Base-by-base conservation (phyloP, 2,888 invertebrate genomes). In the Scaptomyza cyrtandrae region DNA sequence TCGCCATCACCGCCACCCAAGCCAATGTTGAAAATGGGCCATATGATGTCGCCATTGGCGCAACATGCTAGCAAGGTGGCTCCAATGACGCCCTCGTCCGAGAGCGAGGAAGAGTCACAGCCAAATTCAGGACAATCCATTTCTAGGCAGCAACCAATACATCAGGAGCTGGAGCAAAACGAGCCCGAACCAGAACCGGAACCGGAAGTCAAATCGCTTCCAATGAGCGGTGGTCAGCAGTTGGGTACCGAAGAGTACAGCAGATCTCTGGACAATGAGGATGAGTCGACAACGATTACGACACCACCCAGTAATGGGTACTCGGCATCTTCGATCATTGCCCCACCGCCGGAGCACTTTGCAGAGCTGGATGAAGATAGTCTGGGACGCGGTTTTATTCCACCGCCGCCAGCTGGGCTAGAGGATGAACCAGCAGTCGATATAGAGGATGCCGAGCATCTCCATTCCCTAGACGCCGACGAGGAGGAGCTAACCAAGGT, bases 221-320 rank as follows among this genome's bases (percentile, higher is more conserved):
- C 53, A 6, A 33, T 64, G 11, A 79, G 71, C 31, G 80, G 75
- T 11, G 70, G 68, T 19, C 56, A 83, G 52, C 68, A 78, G 55
- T 16, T 78, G 44, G 78, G 64, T 24, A 70, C 73, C 11, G 88
- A 88, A 33, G 90, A 90, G 14, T 86, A 83, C 44, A 90, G 86
- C 29, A 78, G 88, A 54, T 90, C 90, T 1, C 54, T 87, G 4
- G 85, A 85, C 50, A 90, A 89, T 52, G 91, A 91, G 50, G 91
- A 91, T 65, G 91, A 91, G 70, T 91, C 91, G 2, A 91, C 91
- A 3, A 91, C 91, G 35, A 91, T 91, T 19, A 91, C 91, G 6
- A 91, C 91, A 3, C 91, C 91, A n/a, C 90, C 91, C 0, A 91
- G 91, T 63, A 91, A 91, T 65, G 91, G 91, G 1, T 91, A 89